Conservation (phyloP, 2,113 vertebrate genomes). For the Butorides virescens region DNA sequence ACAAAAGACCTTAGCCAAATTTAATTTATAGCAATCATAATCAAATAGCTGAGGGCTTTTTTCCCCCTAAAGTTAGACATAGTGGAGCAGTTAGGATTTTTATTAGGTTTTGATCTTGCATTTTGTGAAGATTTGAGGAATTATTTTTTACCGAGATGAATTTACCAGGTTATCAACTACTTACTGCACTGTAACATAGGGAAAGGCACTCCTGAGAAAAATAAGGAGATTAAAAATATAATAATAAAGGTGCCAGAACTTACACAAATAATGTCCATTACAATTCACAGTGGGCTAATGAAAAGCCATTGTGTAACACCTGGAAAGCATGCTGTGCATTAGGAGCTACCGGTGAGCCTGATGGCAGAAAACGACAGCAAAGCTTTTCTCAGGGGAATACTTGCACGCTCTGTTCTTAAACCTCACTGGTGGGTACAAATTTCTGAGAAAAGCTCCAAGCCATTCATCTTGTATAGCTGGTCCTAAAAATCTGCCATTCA, state of each 20-base stretch:
- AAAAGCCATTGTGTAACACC: neutral
- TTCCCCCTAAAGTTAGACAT: neutral
- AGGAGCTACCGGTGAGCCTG: neutral
- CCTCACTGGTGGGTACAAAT: neutral
- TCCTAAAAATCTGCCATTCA: neutral
- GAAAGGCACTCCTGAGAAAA: neutral
- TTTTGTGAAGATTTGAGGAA: neutral
- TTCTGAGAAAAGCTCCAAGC: neutral
- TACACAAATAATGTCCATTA: neutral
- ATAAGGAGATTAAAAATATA: neutral
- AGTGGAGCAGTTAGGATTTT: neutral
- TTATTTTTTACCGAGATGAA: neutral
- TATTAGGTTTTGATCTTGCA: neutral
- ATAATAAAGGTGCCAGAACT: neutral
- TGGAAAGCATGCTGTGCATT: neutral
- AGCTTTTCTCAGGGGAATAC: neutral
- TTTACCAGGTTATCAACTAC: neutral
- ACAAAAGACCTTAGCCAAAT: neutral
- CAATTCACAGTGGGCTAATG: slow-evolving; percentile 2
- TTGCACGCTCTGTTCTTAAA: neutral
- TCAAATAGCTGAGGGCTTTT: neutral
- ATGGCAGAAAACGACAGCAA: neutral
- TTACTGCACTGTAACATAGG: neutral
- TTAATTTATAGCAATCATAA: neutral
- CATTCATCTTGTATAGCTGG: neutral